These are phyloP conservation scores for Ormia ochracea DNA, from an alignment of 2,888 invertebrate genomes.

Conservation along the genomic window DNA sequence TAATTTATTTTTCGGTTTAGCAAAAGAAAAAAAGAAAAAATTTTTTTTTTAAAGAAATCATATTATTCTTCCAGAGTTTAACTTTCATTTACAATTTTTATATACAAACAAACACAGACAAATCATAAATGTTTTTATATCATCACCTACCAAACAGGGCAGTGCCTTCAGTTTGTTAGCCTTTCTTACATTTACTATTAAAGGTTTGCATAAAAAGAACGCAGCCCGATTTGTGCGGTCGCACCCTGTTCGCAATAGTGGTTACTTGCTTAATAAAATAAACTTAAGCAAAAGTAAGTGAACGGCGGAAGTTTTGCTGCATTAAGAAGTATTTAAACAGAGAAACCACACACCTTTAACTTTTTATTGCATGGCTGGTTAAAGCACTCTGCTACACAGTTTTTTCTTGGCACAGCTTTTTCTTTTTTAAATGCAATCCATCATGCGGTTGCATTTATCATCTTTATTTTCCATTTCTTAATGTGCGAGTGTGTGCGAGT, in stretches of 20 bases:
- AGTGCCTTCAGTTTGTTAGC: neutral
- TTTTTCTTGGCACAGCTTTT: neutral
- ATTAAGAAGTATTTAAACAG: constrained; percentile 36
- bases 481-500: neutral
- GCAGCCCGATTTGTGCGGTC: neutral
- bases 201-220: neutral
- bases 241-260: too few relatives aligned
- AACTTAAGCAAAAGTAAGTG: constrained; percentile 22
- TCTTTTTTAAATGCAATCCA: constrained; percentile 32
- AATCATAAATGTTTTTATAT: neutral
- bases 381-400: neutral
- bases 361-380: neutral
- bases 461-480: constrained; percentile 6
- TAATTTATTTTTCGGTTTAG: neutral
- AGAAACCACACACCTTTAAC: constrained; percentile 45
- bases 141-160: neutral
- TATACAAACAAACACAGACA: too few relatives aligned
- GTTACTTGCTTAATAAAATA: neutral
- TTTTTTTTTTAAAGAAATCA: too few relatives aligned
- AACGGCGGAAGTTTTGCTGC: constrained; percentile 1
- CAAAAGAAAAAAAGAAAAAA: too few relatives aligned
- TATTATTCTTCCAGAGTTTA: constrained; percentile 34
- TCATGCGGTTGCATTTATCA: constrained; percentile 42
- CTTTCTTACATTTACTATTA: neutral
- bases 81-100: constrained; percentile 1